Base-by-base conservation (phyloP, 1,140 invertebrate species). In the Brachionus asplanchnoidis region DNA sequence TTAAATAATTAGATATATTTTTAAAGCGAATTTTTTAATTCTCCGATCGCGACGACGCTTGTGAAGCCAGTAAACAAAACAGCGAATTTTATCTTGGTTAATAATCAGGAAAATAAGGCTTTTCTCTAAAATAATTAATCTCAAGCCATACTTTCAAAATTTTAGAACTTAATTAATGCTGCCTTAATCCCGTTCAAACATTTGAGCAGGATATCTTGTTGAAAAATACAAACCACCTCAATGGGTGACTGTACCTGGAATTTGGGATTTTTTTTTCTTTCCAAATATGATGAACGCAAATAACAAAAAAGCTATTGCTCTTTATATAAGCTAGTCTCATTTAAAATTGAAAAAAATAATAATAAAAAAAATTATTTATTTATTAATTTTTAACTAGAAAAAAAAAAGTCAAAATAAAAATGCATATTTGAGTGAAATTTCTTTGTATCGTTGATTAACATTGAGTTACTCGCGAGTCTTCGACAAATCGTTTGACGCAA, bases 381-480 rank as follows among this genome's bases (percentile, higher is more conserved):
- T 70, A 36, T 70, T 36, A 70, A 36, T 32, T 70, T 36, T 36
- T 36, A 70, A 32, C 11, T 70, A 70, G 36, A 17, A 73, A 75
- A 75, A 46, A 32, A 70, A 36, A 36, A 3, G 23, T 75, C n/a
- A 40, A 68, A 68, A 40, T 32, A 68, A 68, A 68, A 68, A 68
- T 36, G 66, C 26, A 65, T 36, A 26, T 26, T 65, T 65, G 17
- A 65, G 26, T 14, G 23, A 17, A 36, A 40, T 26, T 73, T 12
- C 17, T 23, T 17, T 73, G 68, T 23, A 9, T 7, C n/a, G n/a
- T 20, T 56, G 53, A 56, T 60, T 68, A 82, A 23, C 79, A 82
- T 68, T 82, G 79, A 32, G 79, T 82, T 12, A 82, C 79, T 65
- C 65, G 8, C 28, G 79, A 65, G 36, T 82, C 79, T 65, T 82